These are phyloP conservation scores for Gephyroberyx darwinii DNA, from an alignment of 2,797 vertebrate species.

Conservation along the genomic window DNA sequence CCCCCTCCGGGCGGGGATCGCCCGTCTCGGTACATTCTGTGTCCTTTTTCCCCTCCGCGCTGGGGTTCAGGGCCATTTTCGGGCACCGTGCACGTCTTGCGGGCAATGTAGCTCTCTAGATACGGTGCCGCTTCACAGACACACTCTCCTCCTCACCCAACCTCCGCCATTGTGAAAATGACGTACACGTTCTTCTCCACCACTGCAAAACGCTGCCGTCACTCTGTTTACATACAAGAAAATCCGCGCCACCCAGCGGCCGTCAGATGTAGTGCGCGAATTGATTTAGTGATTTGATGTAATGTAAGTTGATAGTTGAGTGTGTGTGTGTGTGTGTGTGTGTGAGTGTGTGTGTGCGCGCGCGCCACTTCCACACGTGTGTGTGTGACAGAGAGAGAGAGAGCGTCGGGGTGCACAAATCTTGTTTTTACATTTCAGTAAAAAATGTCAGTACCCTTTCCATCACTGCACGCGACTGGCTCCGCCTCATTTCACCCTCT, in stretches of 20 bases:
- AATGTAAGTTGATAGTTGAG: background rate
- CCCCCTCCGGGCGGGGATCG: slow-evolving; percentile 65
- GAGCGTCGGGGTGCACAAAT: background rate
- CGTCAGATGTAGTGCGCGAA: slow-evolving; percentile 15
- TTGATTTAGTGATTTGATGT: background rate
- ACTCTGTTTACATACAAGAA: slow-evolving; percentile 81
- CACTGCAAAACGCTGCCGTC: slow-evolving; percentile 84
- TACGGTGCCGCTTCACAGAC: slow-evolving; percentile 78
- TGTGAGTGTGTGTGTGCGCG: no score
- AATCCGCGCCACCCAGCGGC: slow-evolving; percentile 75
- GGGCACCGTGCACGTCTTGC: slow-evolving; percentile 72
- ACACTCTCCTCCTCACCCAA: slow-evolving; percentile 82
- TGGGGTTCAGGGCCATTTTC: slow-evolving; percentile 84
- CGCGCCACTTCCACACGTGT: background rate
- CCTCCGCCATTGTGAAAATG: slow-evolving; percentile 89
- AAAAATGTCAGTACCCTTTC: no score
- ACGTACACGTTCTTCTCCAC: slow-evolving; percentile 86
- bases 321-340: background rate
- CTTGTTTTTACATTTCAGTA: no score
- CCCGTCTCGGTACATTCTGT: slow-evolving; percentile 65
- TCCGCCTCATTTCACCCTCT: no score
- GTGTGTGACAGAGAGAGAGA: background rate
- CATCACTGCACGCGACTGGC: no score
- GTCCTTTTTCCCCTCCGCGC: slow-evolving; percentile 75
- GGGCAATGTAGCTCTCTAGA: slow-evolving; percentile 71